Percentiles rank a stretch among this genome's conserved stretches.
Evolutionary conservation across 2,888 invertebrate genomes (phyloP).

Genomic region (Oscheius sp.): DNA sequence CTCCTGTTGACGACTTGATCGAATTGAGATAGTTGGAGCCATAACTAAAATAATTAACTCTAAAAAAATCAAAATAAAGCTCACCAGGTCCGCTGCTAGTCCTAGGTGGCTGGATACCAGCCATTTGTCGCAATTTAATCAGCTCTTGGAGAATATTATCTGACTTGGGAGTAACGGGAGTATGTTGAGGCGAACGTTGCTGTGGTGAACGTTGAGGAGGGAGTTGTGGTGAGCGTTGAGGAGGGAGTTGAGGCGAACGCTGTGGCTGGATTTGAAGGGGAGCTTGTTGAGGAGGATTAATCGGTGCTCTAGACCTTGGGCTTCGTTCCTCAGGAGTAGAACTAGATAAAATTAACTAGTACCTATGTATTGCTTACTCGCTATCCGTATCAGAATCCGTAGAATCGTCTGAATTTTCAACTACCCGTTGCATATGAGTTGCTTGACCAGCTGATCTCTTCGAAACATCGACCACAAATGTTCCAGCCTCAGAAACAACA

Average conservation of each 20-base stretch:
- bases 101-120: no score
- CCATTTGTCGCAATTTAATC: conserved; percentile 43
- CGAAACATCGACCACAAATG: conserved; percentile 52
- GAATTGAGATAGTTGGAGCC: conserved; percentile 13
- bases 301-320: no score
- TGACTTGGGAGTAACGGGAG: no score
- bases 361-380: conserved; percentile 24
- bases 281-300: not conserved
- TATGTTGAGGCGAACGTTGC: no score
- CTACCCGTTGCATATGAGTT: conserved; percentile 33
- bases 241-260: not conserved
- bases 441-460: conserved; percentile 31
- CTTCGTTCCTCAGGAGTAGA: not conserved
- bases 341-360: not conserved
- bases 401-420: conserved; percentile 46
- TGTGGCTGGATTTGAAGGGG: conserved; percentile 5
- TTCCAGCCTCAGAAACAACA: conserved; percentile 51
- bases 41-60: not conserved
- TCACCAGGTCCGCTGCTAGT: not conserved
- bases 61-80: not conserved
- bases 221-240: not conserved
- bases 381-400: conserved; percentile 45
- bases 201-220: not conserved
- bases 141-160: conserved; percentile 43
- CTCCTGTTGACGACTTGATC: not conserved